phyloP scores from a whole-genome alignment of 2,113 vertebrate species.

The Arvicanthis niloticus region DNA sequence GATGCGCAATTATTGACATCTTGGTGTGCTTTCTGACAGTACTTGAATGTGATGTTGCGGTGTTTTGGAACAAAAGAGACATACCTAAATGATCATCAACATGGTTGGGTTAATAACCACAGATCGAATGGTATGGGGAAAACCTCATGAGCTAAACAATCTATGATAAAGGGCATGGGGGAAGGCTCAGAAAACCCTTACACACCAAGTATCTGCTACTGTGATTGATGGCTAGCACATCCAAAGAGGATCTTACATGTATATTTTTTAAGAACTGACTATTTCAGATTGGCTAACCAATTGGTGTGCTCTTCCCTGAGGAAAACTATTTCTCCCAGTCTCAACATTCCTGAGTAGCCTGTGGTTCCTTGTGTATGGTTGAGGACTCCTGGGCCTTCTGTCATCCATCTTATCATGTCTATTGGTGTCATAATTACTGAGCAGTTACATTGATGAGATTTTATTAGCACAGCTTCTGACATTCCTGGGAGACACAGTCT shows the following conservation, averaged over 20 bases:
- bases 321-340: not conserved
- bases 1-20: not conserved
- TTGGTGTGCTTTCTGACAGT: not conserved
- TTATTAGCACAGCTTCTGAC: not conserved
- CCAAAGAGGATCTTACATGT: not conserved
- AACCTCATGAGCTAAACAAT: not conserved
- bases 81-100: not conserved
- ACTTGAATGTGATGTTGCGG: not conserved
- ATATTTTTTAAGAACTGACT: not conserved
- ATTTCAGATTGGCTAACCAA: not conserved
- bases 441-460: not conserved
- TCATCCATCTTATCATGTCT: not conserved
- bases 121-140: not conserved
- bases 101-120: not conserved
- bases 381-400: not conserved
- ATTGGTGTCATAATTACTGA: not conserved
- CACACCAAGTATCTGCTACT: not conserved
- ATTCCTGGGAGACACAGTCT: not conserved
- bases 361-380: not conserved
- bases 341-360: too few species aligned
- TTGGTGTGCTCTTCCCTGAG: not conserved
- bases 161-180: not conserved
- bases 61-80: slow-evolving; percentile 19
- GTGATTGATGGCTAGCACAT: not conserved
- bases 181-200: not conserved